These are phyloP conservation scores for Drosophila kokeensis DNA, from an alignment of 2,888 invertebrate species.

Conservation along the genomic window DNA sequence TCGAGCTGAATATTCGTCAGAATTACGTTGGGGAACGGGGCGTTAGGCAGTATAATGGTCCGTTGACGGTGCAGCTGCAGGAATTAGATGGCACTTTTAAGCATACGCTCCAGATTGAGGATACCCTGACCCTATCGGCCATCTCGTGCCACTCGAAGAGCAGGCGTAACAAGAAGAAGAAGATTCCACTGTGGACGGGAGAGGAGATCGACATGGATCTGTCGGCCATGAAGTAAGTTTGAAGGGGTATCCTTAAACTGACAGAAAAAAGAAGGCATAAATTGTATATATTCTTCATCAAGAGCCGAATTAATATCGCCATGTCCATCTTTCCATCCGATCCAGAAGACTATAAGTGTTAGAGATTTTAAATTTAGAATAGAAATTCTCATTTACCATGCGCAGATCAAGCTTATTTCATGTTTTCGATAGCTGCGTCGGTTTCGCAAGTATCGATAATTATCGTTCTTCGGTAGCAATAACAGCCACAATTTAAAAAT, in stretches of 20 bases:
- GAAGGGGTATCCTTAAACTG: too few relatives aligned
- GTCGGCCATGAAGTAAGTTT: slow-evolving; percentile 94
- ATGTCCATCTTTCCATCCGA: too few relatives aligned
- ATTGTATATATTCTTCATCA: background rate
- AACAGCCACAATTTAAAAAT: too few relatives aligned
- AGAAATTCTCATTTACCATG: too few relatives aligned
- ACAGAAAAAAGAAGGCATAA: too few relatives aligned
- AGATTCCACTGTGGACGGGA: slow-evolving; percentile 98
- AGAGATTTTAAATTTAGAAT: too few relatives aligned
- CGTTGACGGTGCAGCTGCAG: slow-evolving; percentile 96
- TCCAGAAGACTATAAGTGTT: too few relatives aligned
- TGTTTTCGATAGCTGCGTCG: too few relatives aligned
- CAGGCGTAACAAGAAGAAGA: slow-evolving; percentile 98
- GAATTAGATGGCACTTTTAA: slow-evolving; percentile 99
- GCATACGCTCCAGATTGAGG: slow-evolving; percentile 97
- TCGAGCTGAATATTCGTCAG: slow-evolving; percentile 98
- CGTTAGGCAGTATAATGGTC: slow-evolving; percentile 97
- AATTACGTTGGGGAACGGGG: slow-evolving; percentile 93
- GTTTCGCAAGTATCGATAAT: too few relatives aligned
- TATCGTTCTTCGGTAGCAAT: too few relatives aligned
- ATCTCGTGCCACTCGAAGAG: slow-evolving; percentile 99
- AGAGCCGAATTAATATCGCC: too few relatives aligned
- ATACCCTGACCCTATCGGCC: slow-evolving; percentile 97
- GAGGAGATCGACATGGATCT: slow-evolving; percentile 99
- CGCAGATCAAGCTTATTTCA: too few relatives aligned